phyloP scores from a whole-genome alignment of 2,888 invertebrate genomes.

The Neoitamus cyanurus region DNA sequence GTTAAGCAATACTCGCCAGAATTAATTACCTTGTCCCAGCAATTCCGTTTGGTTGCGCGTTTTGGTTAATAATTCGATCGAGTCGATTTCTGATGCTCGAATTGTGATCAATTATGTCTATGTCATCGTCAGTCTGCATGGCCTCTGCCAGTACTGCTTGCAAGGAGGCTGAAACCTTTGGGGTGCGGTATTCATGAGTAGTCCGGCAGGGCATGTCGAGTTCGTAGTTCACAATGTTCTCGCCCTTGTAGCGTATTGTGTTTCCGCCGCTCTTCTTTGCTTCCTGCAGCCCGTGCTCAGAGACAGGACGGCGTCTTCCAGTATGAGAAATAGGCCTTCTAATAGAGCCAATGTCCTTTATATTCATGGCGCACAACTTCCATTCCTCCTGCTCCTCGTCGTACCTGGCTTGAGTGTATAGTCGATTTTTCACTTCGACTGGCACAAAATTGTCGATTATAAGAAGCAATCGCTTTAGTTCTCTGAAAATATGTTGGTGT shows the following conservation, averaged over 20 bases:
- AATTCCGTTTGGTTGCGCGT: conserved; percentile 49
- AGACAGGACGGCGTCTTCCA: conserved; percentile 74
- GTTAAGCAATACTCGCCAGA: not conserved
- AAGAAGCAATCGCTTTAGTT: conserved; percentile 87
- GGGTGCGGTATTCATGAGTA: conserved; percentile 65
- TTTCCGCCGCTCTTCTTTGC: conserved; percentile 61
- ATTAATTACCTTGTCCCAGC: not conserved
- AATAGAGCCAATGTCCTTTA: conserved; percentile 65
- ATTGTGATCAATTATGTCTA: conserved; percentile 64
- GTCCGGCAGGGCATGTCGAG: conserved; percentile 67
- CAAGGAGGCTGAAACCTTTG: conserved; percentile 65
- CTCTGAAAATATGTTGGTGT: conserved; percentile 67
- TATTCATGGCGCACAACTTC: conserved; percentile 66
- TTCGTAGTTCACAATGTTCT: conserved; percentile 66
- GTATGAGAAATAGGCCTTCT: conserved; percentile 74
- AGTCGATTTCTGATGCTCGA: conserved; percentile 64
- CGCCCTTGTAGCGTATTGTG: conserved; percentile 63
- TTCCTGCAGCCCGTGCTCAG: conserved; percentile 69
- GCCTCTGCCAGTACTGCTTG: conserved; percentile 67
- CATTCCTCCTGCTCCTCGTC: conserved; percentile 88
- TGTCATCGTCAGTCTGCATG: conserved; percentile 66
- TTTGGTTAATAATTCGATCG: conserved; percentile 65
- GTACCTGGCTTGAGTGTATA: conserved; percentile 78
- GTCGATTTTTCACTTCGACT: conserved; percentile 79
- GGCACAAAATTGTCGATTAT: conserved; percentile 93